Conservation (phyloP, 2,113 vertebrate species). For the Podarcis raffonei region DNA sequence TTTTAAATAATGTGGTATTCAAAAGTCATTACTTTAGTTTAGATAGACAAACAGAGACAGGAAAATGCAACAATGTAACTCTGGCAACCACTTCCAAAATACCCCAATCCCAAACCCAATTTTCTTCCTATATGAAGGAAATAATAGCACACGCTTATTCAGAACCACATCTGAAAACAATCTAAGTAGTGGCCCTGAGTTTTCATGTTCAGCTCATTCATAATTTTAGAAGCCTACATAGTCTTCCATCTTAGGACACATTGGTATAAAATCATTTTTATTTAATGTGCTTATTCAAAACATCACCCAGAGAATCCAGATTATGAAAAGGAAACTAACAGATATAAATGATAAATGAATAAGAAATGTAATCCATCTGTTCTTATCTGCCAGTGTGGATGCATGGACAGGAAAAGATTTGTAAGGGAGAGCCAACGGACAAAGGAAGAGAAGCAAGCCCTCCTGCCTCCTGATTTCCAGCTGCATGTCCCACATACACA, state of each 20-base stretch:
- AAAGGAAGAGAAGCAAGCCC: not conserved
- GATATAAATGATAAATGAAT: too few species aligned
- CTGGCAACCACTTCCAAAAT: not conserved
- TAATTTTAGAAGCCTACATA: not conserved
- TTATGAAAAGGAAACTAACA: too few species aligned
- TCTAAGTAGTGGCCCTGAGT: not conserved
- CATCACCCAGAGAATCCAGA: too few species aligned
- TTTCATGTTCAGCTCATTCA: not conserved
- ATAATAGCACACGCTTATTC: not conserved
- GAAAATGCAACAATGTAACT: not conserved
- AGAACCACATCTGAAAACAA: not conserved
- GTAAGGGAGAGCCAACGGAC: not conserved
- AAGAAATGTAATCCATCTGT: too few species aligned
- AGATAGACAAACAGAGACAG: not conserved
- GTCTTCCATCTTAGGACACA: not conserved
- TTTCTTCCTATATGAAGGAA: not conserved
- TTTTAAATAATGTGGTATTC: not conserved
- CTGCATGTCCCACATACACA: not conserved
- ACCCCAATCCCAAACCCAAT: not conserved
- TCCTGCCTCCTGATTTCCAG: not conserved
- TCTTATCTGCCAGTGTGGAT: not conserved
- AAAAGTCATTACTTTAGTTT: not conserved
- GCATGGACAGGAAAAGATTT: not conserved
- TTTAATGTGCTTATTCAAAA: too few species aligned
- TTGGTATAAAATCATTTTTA: too few species aligned